A percentile compares a stretch with the other conserved stretches of the same genome.
Conservation (phyloP, 1,140 invertebrate genomes). For the Dinothrombium tinctorium region DNA sequence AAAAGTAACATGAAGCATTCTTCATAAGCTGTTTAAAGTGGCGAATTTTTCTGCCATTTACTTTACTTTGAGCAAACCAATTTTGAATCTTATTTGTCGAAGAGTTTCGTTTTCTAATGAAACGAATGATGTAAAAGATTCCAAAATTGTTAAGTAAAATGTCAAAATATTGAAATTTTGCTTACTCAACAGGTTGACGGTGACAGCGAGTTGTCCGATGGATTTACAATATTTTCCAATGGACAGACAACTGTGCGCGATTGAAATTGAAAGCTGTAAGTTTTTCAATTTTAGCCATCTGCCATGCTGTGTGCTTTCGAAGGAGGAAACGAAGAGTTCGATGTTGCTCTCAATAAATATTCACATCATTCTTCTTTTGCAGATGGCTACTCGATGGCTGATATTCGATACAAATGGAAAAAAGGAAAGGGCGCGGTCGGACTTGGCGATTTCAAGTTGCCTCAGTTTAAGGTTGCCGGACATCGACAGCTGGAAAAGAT, state of each 20-base stretch:
- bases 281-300: conserved; percentile 7
- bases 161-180: too few relatives aligned
- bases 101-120: too few relatives aligned
- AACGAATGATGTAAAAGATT: too few relatives aligned
- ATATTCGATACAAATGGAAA: conserved; percentile 37
- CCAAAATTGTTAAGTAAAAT: too few relatives aligned
- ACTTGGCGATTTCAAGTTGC: conserved; percentile 71
- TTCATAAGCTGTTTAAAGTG: too few relatives aligned
- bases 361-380: background rate
- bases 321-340: too few relatives aligned
- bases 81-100: too few relatives aligned
- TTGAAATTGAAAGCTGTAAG: conserved; percentile 29
- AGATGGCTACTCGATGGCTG: conserved; percentile 92
- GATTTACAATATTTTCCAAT: conserved; percentile 23
- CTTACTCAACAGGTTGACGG: conserved; percentile 19
- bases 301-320: conserved; percentile 13
- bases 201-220: conserved; percentile 23
- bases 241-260: conserved; percentile 23
- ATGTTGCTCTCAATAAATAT: background rate
- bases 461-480: conserved; percentile 54
- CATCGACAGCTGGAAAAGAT: conserved; percentile 38
- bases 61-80: too few relatives aligned
- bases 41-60: too few relatives aligned
- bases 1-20: too few relatives aligned
- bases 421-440: conserved; percentile 62